These are phyloP conservation scores for Scomber scombrus DNA, from an alignment of 2,113 vertebrate species.

Conservation along the genomic window DNA sequence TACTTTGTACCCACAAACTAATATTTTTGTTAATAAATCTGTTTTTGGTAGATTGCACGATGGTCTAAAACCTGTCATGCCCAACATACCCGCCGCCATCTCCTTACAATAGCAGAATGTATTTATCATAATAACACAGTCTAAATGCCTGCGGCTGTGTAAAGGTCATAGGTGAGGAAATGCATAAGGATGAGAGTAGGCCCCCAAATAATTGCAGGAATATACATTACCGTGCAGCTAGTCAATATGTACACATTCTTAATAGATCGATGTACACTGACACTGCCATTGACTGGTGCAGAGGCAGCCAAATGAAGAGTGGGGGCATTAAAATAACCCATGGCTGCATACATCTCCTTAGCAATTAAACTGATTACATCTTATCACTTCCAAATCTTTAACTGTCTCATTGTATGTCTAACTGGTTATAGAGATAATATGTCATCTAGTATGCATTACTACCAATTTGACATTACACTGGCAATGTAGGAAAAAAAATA, in stretches of 20 bases:
- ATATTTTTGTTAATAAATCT: background rate
- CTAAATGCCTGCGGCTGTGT: constrained; percentile 40
- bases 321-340: constrained; percentile 33
- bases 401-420: constrained; percentile 6
- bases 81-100: background rate
- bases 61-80: background rate
- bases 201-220: constrained; percentile 40
- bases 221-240: constrained; percentile 38
- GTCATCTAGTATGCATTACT: background rate
- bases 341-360: constrained; percentile 23
- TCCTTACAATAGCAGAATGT: constrained; percentile 31
- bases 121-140: constrained; percentile 46
- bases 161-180: constrained; percentile 65
- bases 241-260: constrained; percentile 59
- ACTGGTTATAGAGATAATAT: background rate
- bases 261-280: constrained; percentile 38
- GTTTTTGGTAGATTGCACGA: background rate
- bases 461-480: background rate
- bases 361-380: constrained; percentile 39
- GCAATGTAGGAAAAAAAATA: background rate
- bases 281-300: constrained; percentile 21
- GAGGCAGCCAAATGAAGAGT: constrained; percentile 32
- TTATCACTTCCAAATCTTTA: constrained; percentile 24
- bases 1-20: background rate
- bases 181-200: constrained; percentile 48